These are phyloP conservation scores for Trematomus bernacchii DNA, from an alignment of 2,797 vertebrate genomes.

Conservation along the genomic window DNA sequence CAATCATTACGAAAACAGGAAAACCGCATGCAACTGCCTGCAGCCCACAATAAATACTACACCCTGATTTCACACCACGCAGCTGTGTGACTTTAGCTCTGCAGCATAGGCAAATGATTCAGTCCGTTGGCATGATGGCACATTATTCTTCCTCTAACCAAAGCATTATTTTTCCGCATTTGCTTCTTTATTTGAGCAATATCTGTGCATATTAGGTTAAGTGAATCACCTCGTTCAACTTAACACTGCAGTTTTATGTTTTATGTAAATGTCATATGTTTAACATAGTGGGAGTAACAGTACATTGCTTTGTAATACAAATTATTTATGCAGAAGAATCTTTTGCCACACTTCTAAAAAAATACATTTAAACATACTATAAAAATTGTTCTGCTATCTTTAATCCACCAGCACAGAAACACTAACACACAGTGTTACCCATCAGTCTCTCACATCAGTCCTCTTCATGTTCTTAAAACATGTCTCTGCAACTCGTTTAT, in stretches of 20 bases:
- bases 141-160: constrained; percentile 64
- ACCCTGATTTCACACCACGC: constrained; percentile 78
- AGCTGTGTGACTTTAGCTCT: constrained; percentile 67
- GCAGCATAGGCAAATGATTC: constrained; percentile 65
- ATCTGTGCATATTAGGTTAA: not conserved
- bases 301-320: not conserved
- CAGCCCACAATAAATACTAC: constrained; percentile 79
- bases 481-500: constrained; percentile 35
- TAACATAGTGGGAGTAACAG: not conserved
- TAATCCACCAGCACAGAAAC: constrained; percentile 3
- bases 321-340: not conserved
- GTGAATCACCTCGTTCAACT: constrained; percentile 25
- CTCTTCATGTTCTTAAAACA: constrained; percentile 49
- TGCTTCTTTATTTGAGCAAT: constrained; percentile 29
- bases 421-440: constrained; percentile 1
- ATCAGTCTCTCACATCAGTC: constrained; percentile 31
- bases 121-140: constrained; percentile 68
- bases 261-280: constrained; percentile 17
- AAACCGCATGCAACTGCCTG: constrained; percentile 84
- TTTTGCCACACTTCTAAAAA: not conserved
- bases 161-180: constrained; percentile 46
- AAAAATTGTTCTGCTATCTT: constrained; percentile 38
- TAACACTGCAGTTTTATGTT: constrained; percentile 7
- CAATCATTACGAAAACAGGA: constrained; percentile 86
- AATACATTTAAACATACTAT: constrained; percentile 1